These are phyloP conservation scores for Nemoura dubitans DNA, from an alignment of 2,888 invertebrate species.

Conservation along the genomic window DNA sequence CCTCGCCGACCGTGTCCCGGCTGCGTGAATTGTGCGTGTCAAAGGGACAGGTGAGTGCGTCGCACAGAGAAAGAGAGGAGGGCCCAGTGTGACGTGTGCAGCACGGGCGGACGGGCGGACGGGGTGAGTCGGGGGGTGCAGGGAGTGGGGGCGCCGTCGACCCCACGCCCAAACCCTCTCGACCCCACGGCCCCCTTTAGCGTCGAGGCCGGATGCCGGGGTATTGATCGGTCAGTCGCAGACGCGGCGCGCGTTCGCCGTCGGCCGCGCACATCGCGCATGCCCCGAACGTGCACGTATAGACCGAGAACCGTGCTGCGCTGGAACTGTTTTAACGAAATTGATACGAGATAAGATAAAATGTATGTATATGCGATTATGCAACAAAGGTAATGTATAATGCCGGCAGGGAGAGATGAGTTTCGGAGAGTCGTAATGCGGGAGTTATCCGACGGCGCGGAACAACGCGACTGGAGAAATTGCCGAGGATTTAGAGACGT, in stretches of 20 bases:
- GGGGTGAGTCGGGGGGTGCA: background rate
- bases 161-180: constrained; percentile 26
- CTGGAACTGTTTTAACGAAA: background rate
- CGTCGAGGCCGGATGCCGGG: constrained; percentile 30
- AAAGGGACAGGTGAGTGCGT: background rate
- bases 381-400: background rate
- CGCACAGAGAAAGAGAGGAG: too few relatives aligned
- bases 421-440: background rate
- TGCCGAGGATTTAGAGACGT: background rate
- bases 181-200: background rate
- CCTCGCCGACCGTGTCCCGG: background rate
- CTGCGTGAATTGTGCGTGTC: background rate
- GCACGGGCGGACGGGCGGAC: background rate
- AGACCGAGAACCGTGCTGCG: background rate
- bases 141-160: background rate
- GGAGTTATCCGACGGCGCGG: background rate
- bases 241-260: too few relatives aligned
- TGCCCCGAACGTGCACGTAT: background rate
- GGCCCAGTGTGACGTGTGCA: background rate
- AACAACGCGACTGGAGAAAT: background rate
- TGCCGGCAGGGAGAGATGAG: background rate
- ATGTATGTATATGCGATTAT: background rate
- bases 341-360: constrained; percentile 12
- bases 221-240: constrained; percentile 19
- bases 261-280: background rate